Base-by-base conservation (phyloP, 2,888 invertebrate genomes). In the Acronicta alni region DNA sequence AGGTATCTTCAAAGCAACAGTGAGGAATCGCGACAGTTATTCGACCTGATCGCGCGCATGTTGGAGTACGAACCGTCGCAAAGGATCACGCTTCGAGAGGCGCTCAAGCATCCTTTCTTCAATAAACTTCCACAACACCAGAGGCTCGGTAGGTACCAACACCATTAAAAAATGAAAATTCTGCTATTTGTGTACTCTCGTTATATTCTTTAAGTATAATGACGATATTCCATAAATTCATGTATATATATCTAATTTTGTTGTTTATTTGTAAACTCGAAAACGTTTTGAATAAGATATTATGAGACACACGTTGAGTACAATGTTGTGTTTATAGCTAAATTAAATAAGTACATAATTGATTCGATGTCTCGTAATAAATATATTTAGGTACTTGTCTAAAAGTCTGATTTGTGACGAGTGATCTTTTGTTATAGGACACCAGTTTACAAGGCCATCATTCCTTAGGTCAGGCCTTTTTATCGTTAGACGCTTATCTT, bases 21-120 rank as follows among this genome's bases (percentile, higher is more conserved):
- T 80, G 97, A 97, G 76, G 99, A 99, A 84, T 98, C 99, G 90
- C 96, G 97, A 69, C 97, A 98, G 87, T 95, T 99, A 83, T 99
- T 99, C 91, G 98, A 99, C 89, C 95, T 99, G 86, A 97, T 99
- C 79, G 96, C 97, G 82, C 96, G 97, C 89, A 99, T 99, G 99
- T 95, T 99, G 88, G 99, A 99, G 81, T 99, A 99, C 92, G 99
- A 99, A 89, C 99, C 99, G 26, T 95, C 96, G 65, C 97, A 98
- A 85, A 96, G 99, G 68, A 96, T 99, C 84, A 96, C 97, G 79
- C 95, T 99, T 80, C 94, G 95, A 75, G 98, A 99, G 81, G 98
- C 99, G 15, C 94, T 99, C 81, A 93, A 96, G 52, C 99, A 99
- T 95, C 97, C 98, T 54, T 99, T 99, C 95, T 99, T 99, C 94